phyloP scores from a whole-genome alignment of 2,888 invertebrate species.

The Pediacus dermestoides region DNA sequence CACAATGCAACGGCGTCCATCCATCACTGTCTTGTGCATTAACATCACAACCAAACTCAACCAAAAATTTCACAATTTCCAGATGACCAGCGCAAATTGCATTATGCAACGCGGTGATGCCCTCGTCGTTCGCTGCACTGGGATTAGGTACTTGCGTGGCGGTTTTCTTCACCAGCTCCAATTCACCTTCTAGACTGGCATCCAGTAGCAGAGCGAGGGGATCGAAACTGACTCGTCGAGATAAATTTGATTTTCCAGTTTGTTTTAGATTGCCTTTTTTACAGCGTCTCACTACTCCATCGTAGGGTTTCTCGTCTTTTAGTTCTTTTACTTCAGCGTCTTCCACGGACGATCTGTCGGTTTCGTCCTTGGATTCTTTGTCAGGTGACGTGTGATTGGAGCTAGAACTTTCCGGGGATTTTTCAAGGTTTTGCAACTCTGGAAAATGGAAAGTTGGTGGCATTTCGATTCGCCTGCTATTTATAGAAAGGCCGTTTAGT shows the following conservation, averaged over 20 bases:
- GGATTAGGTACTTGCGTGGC: slow-evolving; percentile 93
- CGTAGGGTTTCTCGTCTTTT: slow-evolving; percentile 40
- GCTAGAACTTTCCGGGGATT: slow-evolving; percentile 34
- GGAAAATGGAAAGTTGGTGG: slow-evolving; percentile 79
- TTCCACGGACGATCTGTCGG: slow-evolving; percentile 32
- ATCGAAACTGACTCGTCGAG: slow-evolving; percentile 92
- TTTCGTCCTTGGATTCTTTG: slow-evolving; percentile 31
- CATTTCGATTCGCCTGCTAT: slow-evolving; percentile 75
- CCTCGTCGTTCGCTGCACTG: slow-evolving; percentile 97
- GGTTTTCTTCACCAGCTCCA: slow-evolving; percentile 94
- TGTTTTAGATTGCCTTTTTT: slow-evolving; percentile 80
- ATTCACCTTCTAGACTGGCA: slow-evolving; percentile 95
- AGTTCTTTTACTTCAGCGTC: slow-evolving; percentile 24
- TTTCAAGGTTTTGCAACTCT: slow-evolving; percentile 62
- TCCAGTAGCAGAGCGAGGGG: slow-evolving; percentile 93
- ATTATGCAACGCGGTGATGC: slow-evolving; percentile 98
- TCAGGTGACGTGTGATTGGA: slow-evolving; percentile 8
- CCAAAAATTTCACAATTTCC: slow-evolving; percentile 95
- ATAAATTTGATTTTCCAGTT: slow-evolving; percentile 63
- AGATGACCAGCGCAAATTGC: slow-evolving; percentile 99
- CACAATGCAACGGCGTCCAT: slow-evolving; percentile 99
- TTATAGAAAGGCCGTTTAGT: slow-evolving; percentile 62
- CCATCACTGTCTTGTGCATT: slow-evolving; percentile 99
- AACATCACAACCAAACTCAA: slow-evolving; percentile 97
- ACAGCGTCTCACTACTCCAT: slow-evolving; percentile 62